Evolutionary conservation across 2,888 invertebrate genomes (phyloP), one percentile per base, ranked within the genome.

Genomic region (Lacanobia oleracea): DNA sequence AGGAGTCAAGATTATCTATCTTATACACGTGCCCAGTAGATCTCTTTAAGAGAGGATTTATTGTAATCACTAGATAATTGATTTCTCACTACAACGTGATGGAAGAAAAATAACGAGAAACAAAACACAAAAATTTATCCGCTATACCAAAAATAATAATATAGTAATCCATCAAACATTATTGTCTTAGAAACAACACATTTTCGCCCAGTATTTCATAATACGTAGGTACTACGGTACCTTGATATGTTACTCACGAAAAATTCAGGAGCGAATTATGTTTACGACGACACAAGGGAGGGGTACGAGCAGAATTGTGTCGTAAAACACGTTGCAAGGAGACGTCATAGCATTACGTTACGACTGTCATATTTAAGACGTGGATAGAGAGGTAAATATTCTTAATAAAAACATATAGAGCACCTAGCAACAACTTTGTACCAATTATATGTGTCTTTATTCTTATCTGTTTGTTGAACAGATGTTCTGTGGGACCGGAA

Each of bases 251-350:
- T 66, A 45, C 70, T 21, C 21, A 56, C 53, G 59, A 73, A 78
- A 75, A 75, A 72, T n/a, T 70, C 50, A 51, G 60, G n/a, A 54
- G n/a, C 14, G 45, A 43, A 65, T 81, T 59, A 75, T 71, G 61
- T 78, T 84, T 72, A 78, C 33, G 75, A 68, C 33, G 10, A 48
- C 21, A 67, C 33, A 57, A 57, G 27, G 12, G 45, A 10, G 16
- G 43, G 67, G 48, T 50, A 65, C 66, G 16, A 27, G 21, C 54
- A 66, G 79, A 71, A 77, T 56, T 45, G 72, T 67, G 43, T 78
- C 79, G 72, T 84, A 78, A 84, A 82, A 60, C 56, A 77, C 63
- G 54, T 18, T 66, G 61, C 70, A 51, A 27, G 37, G 59, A 56
- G 37, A 40, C 21, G 43, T 54, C 40, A 68, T 81, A 62, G 67